Base-by-base conservation (phyloP, 2,888 invertebrate species). In the Drosophila incognita region DNA sequence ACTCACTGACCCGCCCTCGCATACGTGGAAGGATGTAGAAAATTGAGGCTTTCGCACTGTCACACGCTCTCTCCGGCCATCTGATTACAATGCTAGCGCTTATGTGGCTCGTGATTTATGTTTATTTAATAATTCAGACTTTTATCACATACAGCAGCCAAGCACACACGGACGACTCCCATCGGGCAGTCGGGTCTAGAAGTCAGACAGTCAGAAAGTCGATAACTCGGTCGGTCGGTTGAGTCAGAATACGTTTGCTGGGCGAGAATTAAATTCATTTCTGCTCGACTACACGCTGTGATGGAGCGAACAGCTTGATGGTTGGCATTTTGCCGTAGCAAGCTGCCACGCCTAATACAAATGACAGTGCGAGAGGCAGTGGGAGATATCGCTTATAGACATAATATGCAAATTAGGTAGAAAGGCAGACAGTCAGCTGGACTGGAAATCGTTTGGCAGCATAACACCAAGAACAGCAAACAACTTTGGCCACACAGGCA, bases 111-210 rank as follows among this genome's bases (percentile, higher is more conserved):
- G 75, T 86, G 89, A 86, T 86, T 89, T 87, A 89, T 86, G 89
- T 87, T 72, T 84, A 81, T 87, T 89, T 89, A 86, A 86, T 89
- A 86, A 82, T 87, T 86, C 89, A 84, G 81, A 69, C 66, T 84
- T 72, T 89, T 86, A 89, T 89, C 86, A 65, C 81, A 65, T 78
- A 70, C 74, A 69, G 58, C 80, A 75, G 75, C 59, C 64, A 73
- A 61, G 38, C 66, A 49, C 56, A 66, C 10, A 35, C 62, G 18
- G 40, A 31, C 52, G 40, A 42, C 24, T 10, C 35, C 27, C 36
- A 63, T 49, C 10, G 40, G n/a, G 18, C 35, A 42, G 35, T 29
- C 24, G 7, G 29, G 7, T 38, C 46, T 46, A 27, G 4, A 46
- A 49, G 51, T 21, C 51, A 21, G 24, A 10, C 33, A 38, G 57